These are phyloP conservation scores for Cataglyphis livida DNA, from an alignment of 2,888 invertebrate species.

Conservation along the genomic window DNA sequence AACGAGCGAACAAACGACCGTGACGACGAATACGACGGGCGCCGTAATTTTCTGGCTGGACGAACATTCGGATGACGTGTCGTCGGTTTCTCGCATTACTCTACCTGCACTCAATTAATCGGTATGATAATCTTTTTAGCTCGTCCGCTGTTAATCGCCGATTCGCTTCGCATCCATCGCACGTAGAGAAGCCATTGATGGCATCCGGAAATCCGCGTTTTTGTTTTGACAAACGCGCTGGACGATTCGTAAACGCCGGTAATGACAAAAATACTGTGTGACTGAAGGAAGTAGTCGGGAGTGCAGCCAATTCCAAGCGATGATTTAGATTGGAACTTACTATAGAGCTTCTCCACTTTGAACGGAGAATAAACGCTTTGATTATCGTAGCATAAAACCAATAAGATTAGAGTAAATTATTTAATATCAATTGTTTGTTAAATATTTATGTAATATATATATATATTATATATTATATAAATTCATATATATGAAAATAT, in stretches of 20 bases:
- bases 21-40: slow-evolving; percentile 53
- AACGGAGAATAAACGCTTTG: slow-evolving; percentile 1
- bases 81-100: slow-evolving; percentile 37
- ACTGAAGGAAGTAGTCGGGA: neutral
- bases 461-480: neutral
- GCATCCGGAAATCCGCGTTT: neutral
- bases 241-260: slow-evolving; percentile 23
- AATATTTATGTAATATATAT: neutral
- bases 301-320: slow-evolving; percentile 9
- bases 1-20: slow-evolving; percentile 55
- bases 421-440: neutral
- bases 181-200: slow-evolving; percentile 22
- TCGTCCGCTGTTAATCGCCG: slow-evolving; percentile 61
- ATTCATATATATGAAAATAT: neutral
- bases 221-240: slow-evolving; percentile 45
- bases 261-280: slow-evolving; percentile 27
- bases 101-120: slow-evolving; percentile 51
- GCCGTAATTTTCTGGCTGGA: slow-evolving; percentile 73
- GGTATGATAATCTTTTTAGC: slow-evolving; percentile 71
- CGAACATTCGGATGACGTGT: slow-evolving; percentile 66
- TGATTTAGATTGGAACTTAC: slow-evolving; percentile 17
- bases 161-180: slow-evolving; percentile 62
- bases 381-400: neutral
- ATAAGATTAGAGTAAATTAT: neutral
- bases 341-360: neutral